phyloP scores from a whole-genome alignment of 2,888 invertebrate genomes.

The Agrotis clavis region DNA sequence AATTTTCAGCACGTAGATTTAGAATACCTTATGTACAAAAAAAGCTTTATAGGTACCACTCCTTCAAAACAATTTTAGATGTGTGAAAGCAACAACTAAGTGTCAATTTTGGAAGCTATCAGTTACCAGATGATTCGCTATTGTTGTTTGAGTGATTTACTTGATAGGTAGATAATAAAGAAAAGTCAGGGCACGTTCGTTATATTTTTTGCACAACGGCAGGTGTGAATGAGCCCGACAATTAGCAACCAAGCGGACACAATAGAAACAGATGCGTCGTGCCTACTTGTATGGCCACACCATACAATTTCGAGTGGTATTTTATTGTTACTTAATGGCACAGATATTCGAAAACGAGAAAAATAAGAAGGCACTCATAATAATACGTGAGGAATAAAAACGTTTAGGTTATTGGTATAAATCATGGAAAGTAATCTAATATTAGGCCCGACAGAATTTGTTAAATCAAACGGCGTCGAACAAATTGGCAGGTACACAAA shows the following conservation, averaged over 20 bases:
- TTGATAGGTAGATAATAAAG: constrained; percentile 49
- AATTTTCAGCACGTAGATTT: constrained; percentile 1
- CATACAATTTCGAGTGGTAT: constrained; percentile 53
- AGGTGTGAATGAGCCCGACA: constrained; percentile 75
- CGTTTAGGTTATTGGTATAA: constrained; percentile 76
- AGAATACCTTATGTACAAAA: not conserved
- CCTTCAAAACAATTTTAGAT: not conserved
- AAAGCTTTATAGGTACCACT: not conserved
- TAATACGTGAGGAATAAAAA: constrained; percentile 58
- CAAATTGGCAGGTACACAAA: constrained; percentile 85
- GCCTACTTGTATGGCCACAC: constrained; percentile 58
- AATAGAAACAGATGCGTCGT: constrained; percentile 72
- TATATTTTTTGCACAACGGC: constrained; percentile 77
- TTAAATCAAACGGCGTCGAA: constrained; percentile 83
- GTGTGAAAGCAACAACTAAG: constrained; percentile 28
- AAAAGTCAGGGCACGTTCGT: constrained; percentile 72
- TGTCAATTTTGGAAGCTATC: constrained; percentile 13
- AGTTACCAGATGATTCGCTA: constrained; percentile 41
- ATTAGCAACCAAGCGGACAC: constrained; percentile 72
- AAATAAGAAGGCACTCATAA: constrained; percentile 50
- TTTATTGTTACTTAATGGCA: constrained; percentile 47
- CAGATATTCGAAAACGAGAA: constrained; percentile 33
- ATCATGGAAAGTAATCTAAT: constrained; percentile 76
- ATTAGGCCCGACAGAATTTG: constrained; percentile 78
- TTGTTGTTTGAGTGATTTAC: constrained; percentile 65